Conservation (phyloP, 2,888 invertebrate species). For the Andrena bucephala region DNA sequence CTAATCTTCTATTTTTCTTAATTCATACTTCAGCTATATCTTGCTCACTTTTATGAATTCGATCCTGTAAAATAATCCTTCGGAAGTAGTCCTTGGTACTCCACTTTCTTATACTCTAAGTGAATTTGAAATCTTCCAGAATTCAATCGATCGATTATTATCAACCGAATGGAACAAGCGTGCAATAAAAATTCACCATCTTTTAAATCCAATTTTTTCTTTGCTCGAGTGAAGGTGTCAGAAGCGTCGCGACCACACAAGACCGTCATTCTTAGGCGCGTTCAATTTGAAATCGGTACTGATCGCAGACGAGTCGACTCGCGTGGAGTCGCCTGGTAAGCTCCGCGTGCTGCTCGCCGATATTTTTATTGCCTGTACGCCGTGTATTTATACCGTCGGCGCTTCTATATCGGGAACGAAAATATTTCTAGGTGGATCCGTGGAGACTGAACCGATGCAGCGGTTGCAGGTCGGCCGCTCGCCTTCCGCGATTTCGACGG, state of each 20-base stretch:
- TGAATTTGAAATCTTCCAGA: too few relatives aligned
- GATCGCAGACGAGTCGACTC: neutral
- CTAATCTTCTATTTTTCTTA: neutral
- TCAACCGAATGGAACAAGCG: neutral
- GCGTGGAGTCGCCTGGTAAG: constrained; percentile 1
- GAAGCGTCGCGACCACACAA: neutral
- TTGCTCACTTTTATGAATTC: neutral
- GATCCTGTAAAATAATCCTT: too few relatives aligned
- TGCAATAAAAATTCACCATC: neutral
- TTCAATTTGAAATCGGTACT: constrained; percentile 25
- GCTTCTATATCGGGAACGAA: constrained; percentile 78
- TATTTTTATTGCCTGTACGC: constrained; percentile 77
- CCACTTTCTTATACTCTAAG: too few relatives aligned
- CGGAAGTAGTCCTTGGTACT: too few relatives aligned
- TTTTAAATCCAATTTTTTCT: too few relatives aligned
- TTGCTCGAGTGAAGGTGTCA: too few relatives aligned
- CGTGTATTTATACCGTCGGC: constrained; percentile 77
- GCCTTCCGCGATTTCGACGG: constrained; percentile 48
- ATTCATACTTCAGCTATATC: neutral
- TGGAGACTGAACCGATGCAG: constrained; percentile 34
- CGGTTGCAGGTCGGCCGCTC: constrained; percentile 1
- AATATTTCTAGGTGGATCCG: constrained; percentile 75
- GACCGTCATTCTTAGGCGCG: constrained; percentile 6
- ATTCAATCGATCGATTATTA: neutral
- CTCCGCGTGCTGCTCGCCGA: constrained; percentile 58